phyloP scores from a whole-genome alignment of 2,797 vertebrate species.

The Chaetodon trifasciatus region DNA sequence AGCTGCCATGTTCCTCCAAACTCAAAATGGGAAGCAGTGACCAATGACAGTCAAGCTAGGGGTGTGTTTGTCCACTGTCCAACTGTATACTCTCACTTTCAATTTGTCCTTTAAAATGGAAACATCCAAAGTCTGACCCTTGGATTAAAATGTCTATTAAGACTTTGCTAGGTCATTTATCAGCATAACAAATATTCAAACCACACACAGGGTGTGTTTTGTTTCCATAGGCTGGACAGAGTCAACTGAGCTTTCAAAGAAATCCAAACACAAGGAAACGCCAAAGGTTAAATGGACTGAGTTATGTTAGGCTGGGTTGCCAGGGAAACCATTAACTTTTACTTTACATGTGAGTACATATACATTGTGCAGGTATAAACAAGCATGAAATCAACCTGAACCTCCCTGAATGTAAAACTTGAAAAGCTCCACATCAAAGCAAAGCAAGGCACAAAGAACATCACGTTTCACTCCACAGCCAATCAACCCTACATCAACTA shows the following conservation, averaged over 20 bases:
- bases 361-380: too few species aligned
- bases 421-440: too few species aligned
- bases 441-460: too few species aligned
- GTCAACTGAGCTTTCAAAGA: neutral
- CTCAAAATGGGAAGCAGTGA: too few species aligned
- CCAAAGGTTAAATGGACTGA: neutral
- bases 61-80: too few species aligned
- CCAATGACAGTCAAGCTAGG: too few species aligned
- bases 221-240: neutral
- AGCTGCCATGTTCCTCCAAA: too few species aligned
- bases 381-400: too few species aligned
- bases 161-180: neutral
- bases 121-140: neutral
- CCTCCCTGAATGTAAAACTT: too few species aligned
- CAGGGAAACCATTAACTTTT: too few species aligned
- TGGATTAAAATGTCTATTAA: neutral
- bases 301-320: neutral
- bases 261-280: neutral
- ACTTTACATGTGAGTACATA: too few species aligned
- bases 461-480: neutral
- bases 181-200: neutral
- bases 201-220: neutral
- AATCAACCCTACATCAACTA: neutral
- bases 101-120: neutral
- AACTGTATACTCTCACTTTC: too few species aligned